phyloP scores from a whole-genome alignment of 2,888 invertebrate species.

The Epicampocera succincta region DNA sequence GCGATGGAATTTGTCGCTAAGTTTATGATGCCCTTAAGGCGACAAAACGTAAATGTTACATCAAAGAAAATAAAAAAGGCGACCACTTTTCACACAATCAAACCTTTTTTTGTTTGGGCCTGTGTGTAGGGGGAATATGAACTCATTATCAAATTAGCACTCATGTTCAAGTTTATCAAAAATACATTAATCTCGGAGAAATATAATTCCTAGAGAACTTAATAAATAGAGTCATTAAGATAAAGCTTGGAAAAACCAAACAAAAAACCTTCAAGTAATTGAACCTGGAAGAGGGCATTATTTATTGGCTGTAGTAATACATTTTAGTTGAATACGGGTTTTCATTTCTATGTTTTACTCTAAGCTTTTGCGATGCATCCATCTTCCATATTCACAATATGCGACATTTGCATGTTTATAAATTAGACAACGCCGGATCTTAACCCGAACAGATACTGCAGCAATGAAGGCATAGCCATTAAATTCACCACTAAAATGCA shows the following conservation, averaged over 20 bases:
- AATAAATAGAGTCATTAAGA: no score
- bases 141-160: constrained; percentile 69
- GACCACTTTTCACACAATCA: constrained; percentile 17
- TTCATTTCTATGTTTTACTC: no score
- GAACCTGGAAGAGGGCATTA: no score
- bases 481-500: constrained; percentile 35
- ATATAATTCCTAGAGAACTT: background rate
- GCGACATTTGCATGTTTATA: background rate
- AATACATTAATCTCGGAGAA: background rate
- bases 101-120: constrained; percentile 26
- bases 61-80: constrained; percentile 26
- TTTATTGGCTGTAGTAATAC: no score
- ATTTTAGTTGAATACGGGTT: no score
- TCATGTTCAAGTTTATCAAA: constrained; percentile 59
- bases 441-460: constrained; percentile 14
- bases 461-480: constrained; percentile 37
- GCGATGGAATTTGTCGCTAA: constrained; percentile 65
- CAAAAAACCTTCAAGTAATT: no score
- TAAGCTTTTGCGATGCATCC: background rate
- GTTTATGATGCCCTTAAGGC: constrained; percentile 64
- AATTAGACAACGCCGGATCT: background rate
- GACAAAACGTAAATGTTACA: constrained; percentile 47
- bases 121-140: constrained; percentile 23
- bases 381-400: background rate
- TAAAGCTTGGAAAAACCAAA: no score